Evolutionary conservation across 2,797 vertebrate species (phyloP), one percentile per base, ranked within the genome.

Genomic region (Mallotus villosus): DNA sequence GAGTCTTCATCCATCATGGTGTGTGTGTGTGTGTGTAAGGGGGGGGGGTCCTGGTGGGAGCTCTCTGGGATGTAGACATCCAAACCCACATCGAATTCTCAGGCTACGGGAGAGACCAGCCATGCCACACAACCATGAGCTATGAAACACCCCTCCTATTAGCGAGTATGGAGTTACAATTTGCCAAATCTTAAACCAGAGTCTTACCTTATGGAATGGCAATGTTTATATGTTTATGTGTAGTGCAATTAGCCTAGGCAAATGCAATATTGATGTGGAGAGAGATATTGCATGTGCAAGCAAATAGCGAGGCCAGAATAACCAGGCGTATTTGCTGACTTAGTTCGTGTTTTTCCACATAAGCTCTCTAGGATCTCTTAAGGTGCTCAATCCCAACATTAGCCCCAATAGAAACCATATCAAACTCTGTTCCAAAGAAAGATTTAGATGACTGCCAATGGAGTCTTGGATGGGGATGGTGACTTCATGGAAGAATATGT

Each of bases 401-500:
- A 27, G 11, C 17, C 66, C 53, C 17, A 55, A 19, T 27, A 53
- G 9, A 19, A 32, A 68, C n/a, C 14, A 12, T 12, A 57, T 46
- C 19, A 19, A 19, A 53, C 25, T 46, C 0, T 67, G 68, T 4
- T 21, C 37, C 51, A 5, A 41, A 7, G 32, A 16, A 0, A 34
- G 21, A 57, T 34, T 58, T 71, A 16, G 0, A 5, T 17, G 37
- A 22, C 57, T 70, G 37, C 24, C 3, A 16, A 37, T 65, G 53
- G n/a, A 34, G 49, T 67, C 66, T 32, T 61, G 34, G 67, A 59
- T 69, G 22, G 32, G 67, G 55, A 70, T 46, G 57, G 55, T 2
- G 75, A 63, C 65, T 25, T 32, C 67, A 66, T n/a, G 19, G 68
- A 65, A 49, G 71, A 71, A 71, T 14, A 46, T 59, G 73, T 63